phyloP scores from a whole-genome alignment of 2,797 vertebrate species.

The Sebastes jordani region DNA sequence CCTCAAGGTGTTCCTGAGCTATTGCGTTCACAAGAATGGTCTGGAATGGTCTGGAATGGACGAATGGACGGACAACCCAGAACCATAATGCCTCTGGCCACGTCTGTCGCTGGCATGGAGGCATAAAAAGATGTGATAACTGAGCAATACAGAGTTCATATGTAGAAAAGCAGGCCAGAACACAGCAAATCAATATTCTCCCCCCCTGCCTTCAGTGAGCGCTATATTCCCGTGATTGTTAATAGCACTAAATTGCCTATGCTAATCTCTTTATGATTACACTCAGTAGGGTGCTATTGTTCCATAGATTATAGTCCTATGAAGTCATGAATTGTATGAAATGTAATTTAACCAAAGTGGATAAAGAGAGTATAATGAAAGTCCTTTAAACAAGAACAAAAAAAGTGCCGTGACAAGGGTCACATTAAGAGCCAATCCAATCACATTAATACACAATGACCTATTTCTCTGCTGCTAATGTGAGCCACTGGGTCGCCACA shows the following conservation, averaged over 20 bases:
- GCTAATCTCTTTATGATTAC: conserved; percentile 58
- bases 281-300: conserved; percentile 25
- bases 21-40: no score
- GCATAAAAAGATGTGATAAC: neutral
- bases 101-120: no score
- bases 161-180: conserved; percentile 30
- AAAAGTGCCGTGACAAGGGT: conserved; percentile 6
- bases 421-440: conserved; percentile 48
- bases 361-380: conserved; percentile 44
- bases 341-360: conserved; percentile 47
- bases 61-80: no score
- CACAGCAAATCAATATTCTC: conserved; percentile 30
- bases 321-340: conserved; percentile 9
- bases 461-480: conserved; percentile 59
- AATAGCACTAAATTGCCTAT: conserved; percentile 39
- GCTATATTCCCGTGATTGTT: conserved; percentile 23
- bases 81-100: no score
- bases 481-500: conserved; percentile 57
- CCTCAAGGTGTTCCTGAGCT: accelerated
- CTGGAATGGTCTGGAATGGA: no score
- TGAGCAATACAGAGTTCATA: neutral
- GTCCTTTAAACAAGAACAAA: conserved; percentile 11
- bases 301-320: conserved; percentile 33
- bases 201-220: neutral
- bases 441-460: conserved; percentile 62